A percentile compares a stretch with the other conserved stretches of the same genome.
Conservation (phyloP, 2,888 invertebrate genomes). For the Ornithoptera priamus region DNA sequence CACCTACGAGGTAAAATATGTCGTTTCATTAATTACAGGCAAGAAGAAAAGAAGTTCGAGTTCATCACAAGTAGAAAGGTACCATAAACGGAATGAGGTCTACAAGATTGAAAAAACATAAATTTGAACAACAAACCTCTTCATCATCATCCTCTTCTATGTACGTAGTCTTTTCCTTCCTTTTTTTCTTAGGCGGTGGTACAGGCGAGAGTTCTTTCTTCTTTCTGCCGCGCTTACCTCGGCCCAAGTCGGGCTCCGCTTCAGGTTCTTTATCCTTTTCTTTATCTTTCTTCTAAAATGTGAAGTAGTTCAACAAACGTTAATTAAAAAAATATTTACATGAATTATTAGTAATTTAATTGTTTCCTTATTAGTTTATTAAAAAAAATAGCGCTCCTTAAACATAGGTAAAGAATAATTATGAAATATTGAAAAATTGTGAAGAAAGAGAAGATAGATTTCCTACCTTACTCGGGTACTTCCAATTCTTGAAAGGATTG, state of each 20-base stretch:
- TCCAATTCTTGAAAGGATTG: conserved; percentile 77
- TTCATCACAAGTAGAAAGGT: no score
- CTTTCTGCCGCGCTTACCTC: conserved; percentile 71
- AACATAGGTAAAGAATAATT: no score
- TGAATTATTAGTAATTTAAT: no score
- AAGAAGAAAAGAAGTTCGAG: no score
- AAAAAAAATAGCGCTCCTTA: no score
- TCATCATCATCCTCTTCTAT: conserved; percentile 65
- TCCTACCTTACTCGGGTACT: conserved; percentile 61
- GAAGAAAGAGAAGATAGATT: no score
- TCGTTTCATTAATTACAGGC: no score
- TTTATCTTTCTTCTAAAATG: conserved; percentile 35
- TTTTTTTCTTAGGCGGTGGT: conserved; percentile 56
- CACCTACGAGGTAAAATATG: conserved; percentile 42
- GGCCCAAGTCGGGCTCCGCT: conserved; percentile 47
- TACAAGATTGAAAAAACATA: no score
- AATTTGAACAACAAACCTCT: conserved; percentile 30
- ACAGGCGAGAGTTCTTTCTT: conserved; percentile 67
- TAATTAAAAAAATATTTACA: neutral
- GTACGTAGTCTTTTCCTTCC: conserved; percentile 60
- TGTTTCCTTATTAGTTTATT: no score
- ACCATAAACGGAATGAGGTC: no score
- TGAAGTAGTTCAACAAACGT: neutral
- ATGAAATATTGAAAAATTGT: no score
- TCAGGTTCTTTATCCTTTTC: conserved; percentile 48